These are phyloP conservation scores for Mus pahari DNA, from an alignment of 2,113 vertebrate species.

Conservation along the genomic window DNA sequence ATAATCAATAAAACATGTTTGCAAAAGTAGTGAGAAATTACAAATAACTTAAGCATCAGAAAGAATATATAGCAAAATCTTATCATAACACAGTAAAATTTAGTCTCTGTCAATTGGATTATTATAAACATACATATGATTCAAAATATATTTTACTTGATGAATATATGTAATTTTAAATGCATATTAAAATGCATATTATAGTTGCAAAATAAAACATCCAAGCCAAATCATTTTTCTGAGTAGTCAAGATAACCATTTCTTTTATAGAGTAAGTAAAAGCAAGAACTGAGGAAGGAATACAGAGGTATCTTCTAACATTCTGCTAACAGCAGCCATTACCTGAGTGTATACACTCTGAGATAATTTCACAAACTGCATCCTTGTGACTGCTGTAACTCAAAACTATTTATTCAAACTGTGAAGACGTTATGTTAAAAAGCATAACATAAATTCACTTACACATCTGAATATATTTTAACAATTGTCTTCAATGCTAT, in stretches of 20 bases:
- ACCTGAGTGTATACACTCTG: too few species aligned
- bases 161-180: background rate
- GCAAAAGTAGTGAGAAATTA: background rate
- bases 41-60: background rate
- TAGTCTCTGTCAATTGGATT: background rate
- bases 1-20: background rate
- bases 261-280: background rate
- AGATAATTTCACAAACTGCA: background rate
- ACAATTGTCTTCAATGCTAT: background rate
- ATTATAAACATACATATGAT: background rate
- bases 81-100: background rate
- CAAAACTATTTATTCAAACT: background rate
- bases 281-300: background rate
- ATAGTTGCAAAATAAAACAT: background rate
- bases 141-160: background rate
- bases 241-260: background rate
- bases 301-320: background rate
- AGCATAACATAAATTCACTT: background rate
- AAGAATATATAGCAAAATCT: background rate
- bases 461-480: background rate
- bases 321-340: background rate
- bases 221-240: background rate
- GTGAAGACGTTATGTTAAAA: background rate
- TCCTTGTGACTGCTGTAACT: background rate
- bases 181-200: background rate